Evolutionary conservation across 2,113 vertebrate genomes (phyloP).

Genomic region (Pan troglodytes): NHGRI_mPanTro3-v2.1_pri NC_072398.2:69673001-69673500

Average conservation of each 20-base stretch:
- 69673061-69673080: not conserved
- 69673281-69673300: not conserved
- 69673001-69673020: no score
- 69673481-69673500: not conserved
- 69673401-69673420: not conserved
- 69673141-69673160: not conserved
- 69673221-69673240: not conserved
- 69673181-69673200: not conserved
- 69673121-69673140: no score
- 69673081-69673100: constrained; percentile 6
- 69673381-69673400: not conserved
- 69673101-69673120: not conserved
- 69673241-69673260: not conserved
- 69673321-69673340: not conserved
- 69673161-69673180: not conserved
- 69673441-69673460: not conserved
- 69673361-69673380: not conserved
- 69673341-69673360: not conserved
- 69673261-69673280: not conserved
- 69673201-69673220: not conserved
- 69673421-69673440: not conserved
- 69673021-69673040: no score
- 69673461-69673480: not conserved
- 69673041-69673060: no score
- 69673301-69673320: not conserved